phyloP scores from a whole-genome alignment of 64 coral and sea anemone species.

The Cladopsammia gracilis region DNA sequence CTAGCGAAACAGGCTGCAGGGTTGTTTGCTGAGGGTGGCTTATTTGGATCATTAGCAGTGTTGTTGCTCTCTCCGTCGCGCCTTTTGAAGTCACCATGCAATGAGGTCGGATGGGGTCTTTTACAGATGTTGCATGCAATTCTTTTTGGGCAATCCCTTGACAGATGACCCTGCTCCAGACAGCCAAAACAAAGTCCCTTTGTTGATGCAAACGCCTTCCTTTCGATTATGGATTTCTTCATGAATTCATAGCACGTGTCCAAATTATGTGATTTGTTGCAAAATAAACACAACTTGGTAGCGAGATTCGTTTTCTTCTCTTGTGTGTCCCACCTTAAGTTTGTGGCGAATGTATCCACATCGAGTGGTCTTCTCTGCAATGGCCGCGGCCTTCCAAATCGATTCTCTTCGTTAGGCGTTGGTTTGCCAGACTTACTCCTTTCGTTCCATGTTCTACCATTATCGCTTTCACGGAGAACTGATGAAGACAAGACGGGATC shows the following conservation, averaged over 20 bases:
- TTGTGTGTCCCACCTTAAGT: not conserved
- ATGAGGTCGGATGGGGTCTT: slow-evolving; percentile 47
- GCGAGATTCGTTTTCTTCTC: not conserved
- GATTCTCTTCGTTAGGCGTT: not conserved
- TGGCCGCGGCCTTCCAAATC: no score
- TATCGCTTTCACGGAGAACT: slow-evolving; percentile 5
- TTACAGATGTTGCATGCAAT: slow-evolving; percentile 54
- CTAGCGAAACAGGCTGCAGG: slow-evolving; percentile 17
- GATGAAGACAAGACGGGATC: slow-evolving; percentile 44
- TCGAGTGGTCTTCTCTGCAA: not conserved
- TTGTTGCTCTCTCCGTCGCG: not conserved
- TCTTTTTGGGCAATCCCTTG: slow-evolving; percentile 66
- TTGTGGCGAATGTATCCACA: slow-evolving; percentile 8
- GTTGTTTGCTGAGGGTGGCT: not conserved
- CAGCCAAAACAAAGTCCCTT: slow-evolving; percentile 74
- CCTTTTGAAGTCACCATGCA: slow-evolving; percentile 73
- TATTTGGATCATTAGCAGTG: not conserved
- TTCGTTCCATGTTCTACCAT: not conserved
- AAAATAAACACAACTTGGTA: not conserved
- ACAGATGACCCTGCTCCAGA: slow-evolving; percentile 65
- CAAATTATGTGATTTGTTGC: not conserved
- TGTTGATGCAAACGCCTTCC: slow-evolving; percentile 61
- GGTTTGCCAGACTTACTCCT: not conserved
- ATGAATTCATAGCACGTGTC: slow-evolving; percentile 53
- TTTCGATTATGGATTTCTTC: slow-evolving; percentile 31